Percentiles rank a stretch among this genome's conserved stretches.
These are phyloP conservation scores for Tinea trinotella DNA, from an alignment of 2,888 invertebrate genomes.

Conservation along the genomic window DNA sequence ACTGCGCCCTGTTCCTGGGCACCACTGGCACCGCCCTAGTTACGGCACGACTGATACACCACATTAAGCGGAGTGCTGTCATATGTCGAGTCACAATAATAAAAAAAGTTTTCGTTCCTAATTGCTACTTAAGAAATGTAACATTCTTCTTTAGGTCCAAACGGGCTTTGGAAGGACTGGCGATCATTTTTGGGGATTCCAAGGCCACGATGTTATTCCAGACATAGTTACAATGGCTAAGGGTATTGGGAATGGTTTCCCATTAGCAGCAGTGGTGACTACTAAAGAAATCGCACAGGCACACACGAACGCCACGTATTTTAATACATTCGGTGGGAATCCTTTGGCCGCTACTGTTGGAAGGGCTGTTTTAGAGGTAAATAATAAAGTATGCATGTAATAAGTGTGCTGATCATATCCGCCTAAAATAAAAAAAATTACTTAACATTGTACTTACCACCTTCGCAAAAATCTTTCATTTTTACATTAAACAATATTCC, in stretches of 20 bases:
- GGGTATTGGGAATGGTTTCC: constrained; percentile 96
- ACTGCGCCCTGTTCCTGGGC: constrained; percentile 1
- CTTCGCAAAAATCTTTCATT: no score
- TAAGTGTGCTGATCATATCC: no score
- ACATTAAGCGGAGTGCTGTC: no score
- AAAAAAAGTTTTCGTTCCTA: no score
- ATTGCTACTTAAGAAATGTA: no score
- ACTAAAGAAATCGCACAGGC: constrained; percentile 88
- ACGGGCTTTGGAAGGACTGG: constrained; percentile 97
- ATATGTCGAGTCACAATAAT: no score
- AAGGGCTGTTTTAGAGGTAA: constrained; percentile 92
- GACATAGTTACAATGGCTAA: constrained; percentile 98
- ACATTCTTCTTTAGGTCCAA: constrained; percentile 79
- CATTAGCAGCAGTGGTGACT: constrained; percentile 95
- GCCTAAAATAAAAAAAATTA: no score
- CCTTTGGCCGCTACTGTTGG: constrained; percentile 92
- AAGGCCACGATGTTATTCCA: constrained; percentile 86
- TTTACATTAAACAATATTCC: no score
- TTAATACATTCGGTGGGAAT: constrained; percentile 98
- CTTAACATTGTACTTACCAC: no score
- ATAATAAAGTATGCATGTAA: constrained; percentile 21
- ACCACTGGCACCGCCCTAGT: not conserved
- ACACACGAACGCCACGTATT: constrained; percentile 83
- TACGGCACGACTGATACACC: no score
- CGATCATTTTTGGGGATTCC: constrained; percentile 96